Conservation (phyloP, 2,797 vertebrate species). For the Malurus splendens region DNA sequence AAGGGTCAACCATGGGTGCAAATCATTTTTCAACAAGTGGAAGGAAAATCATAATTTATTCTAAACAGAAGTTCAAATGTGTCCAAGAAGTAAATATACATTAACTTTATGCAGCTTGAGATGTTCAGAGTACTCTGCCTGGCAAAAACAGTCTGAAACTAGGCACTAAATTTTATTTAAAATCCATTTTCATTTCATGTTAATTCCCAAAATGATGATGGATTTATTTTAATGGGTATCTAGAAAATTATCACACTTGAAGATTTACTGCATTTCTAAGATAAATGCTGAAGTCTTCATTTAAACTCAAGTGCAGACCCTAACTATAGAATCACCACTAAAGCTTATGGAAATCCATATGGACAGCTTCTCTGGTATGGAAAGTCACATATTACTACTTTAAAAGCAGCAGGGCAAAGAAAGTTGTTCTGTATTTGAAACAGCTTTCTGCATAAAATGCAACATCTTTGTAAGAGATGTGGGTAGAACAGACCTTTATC, state of each 20-base stretch:
- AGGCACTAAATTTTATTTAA: background rate
- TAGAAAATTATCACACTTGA: background rate
- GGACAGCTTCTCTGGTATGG: background rate
- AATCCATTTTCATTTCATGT: background rate
- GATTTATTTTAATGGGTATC: background rate
- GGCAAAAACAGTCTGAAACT: background rate
- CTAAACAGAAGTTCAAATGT: background rate
- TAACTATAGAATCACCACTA: background rate
- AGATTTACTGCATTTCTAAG: background rate
- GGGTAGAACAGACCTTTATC: background rate
- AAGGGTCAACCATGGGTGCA: background rate
- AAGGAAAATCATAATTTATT: background rate
- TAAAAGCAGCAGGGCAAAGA: background rate
- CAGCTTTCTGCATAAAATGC: background rate
- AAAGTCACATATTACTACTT: background rate
- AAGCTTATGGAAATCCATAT: background rate
- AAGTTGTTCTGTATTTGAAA: background rate
- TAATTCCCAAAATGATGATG: background rate
- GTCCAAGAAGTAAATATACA: background rate
- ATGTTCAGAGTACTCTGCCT: background rate
- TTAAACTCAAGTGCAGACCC: background rate
- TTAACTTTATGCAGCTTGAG: background rate
- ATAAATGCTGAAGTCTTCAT: background rate
- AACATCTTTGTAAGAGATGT: background rate
- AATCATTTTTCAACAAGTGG: background rate